Evolutionary conservation across 2,113 vertebrate genomes (phyloP).

Genomic region (Murina feae): DNA sequence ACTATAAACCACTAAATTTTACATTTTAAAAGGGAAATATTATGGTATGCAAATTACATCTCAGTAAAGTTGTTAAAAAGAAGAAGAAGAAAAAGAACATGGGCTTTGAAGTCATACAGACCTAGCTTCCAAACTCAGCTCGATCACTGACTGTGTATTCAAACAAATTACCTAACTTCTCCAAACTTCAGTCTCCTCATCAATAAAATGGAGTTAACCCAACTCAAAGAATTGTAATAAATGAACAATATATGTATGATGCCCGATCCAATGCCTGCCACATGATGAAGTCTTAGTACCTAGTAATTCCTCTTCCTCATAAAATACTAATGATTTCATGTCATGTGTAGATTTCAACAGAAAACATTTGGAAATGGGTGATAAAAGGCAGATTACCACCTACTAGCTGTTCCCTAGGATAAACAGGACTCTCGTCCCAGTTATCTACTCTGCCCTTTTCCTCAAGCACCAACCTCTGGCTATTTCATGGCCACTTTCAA

Average conservation of each 20-base stretch:
- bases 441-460: background rate
- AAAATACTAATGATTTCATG: background rate
- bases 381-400: background rate
- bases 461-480: background rate
- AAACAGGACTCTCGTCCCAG: background rate
- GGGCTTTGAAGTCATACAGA: background rate
- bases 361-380: background rate
- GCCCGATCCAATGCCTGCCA: background rate
- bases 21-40: slow-evolving; percentile 19
- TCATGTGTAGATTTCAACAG: background rate
- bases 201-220: background rate
- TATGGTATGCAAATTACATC: background rate
- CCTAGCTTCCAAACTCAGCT: background rate
- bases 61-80: background rate
- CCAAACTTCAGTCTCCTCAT: background rate
- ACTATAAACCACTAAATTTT: background rate
- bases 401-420: background rate
- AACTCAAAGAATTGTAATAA: background rate
- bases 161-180: background rate
- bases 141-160: background rate
- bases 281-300: background rate
- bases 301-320: background rate
- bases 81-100: background rate
- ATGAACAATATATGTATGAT: background rate
- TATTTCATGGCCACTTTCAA: background rate